phyloP scores from a whole-genome alignment of 2,888 invertebrate genomes.

The Caenorhabditis auriculariae region DNA sequence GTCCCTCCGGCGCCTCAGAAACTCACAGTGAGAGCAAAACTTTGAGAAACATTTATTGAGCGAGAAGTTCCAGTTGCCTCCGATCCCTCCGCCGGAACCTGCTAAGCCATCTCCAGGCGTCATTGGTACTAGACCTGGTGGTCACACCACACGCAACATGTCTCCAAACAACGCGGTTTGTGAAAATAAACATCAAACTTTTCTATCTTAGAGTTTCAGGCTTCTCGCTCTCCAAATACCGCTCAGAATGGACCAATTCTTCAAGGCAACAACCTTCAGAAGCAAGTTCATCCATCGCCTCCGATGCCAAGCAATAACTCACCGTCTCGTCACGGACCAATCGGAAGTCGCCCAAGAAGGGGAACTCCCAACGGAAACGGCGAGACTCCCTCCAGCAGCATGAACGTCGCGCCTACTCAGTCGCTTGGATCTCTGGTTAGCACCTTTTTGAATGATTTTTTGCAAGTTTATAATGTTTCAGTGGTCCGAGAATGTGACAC shows the following conservation, averaged over 20 bases:
- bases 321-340: conserved; percentile 14
- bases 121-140: conserved; percentile 12
- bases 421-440: background rate
- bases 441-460: background rate
- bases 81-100: conserved; percentile 20
- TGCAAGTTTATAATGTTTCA: conserved; percentile 3
- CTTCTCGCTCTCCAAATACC: background rate
- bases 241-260: background rate
- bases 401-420: background rate
- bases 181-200: too few species aligned
- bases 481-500: conserved; percentile 11
- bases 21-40: conserved; percentile 8
- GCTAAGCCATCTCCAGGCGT: conserved; percentile 21
- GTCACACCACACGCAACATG: background rate
- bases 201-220: background rate
- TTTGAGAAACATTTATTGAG: background rate
- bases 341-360: conserved; percentile 21
- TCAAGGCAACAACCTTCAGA: background rate
- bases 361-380: background rate
- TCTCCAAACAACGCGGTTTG: too few species aligned
- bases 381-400: background rate
- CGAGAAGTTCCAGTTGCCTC: background rate
- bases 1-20: conserved; percentile 47
- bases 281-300: background rate
- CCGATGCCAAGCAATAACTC: background rate